Base-by-base conservation (phyloP, 2,888 invertebrate genomes). In the Lypha dubia region DNA sequence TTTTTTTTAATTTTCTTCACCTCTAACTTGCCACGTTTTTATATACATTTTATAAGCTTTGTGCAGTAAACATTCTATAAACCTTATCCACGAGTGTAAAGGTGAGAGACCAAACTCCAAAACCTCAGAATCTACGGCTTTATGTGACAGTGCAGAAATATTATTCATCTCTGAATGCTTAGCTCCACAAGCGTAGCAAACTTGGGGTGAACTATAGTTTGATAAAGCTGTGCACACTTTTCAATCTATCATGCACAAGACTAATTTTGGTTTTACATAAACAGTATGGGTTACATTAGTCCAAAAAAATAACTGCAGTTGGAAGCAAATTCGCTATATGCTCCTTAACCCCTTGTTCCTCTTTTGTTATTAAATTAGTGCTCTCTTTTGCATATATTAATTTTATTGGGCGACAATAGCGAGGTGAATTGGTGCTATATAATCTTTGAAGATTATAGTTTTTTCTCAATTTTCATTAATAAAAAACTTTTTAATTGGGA, bases 31-130 rank as follows among this genome's bases (percentile, higher is more conserved):
- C 38, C 38, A 38, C 38, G 9, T 38, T 38, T 38, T 38, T 38
- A 38, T 38, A 38, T 38, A 5, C 38, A 38, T 38, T 44, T 3
- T n/a, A n/a, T 44, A 44, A 44, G 44, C 44, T 44, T n/a, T 44
- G n/a, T 44, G 44, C 44, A 44, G 15, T 44, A 44, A 44, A 44
- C 44, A 44, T 44, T n/a, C 6, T n/a, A 44, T 44, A n/a, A 44
- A 44, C 44, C 44, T 44, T n/a, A n/a, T 44, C 44, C 44, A n/a
- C n/a, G 44, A 44, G n/a, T 44, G 44, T n/a, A 44, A 44, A n/a
- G 44, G 44, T 44, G 44, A 44, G n/a, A 44, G n/a, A 44, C n/a
- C n/a, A n/a, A 44, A 44, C n/a, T 44, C n/a, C n/a, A 44, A n/a
- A 44, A 44, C 44, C n/a, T 44, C n/a, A n/a, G 44, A n/a, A n/a